phyloP scores from a whole-genome alignment of 1,140 invertebrate genomes.

The Oncopodura yosiiana region DNA sequence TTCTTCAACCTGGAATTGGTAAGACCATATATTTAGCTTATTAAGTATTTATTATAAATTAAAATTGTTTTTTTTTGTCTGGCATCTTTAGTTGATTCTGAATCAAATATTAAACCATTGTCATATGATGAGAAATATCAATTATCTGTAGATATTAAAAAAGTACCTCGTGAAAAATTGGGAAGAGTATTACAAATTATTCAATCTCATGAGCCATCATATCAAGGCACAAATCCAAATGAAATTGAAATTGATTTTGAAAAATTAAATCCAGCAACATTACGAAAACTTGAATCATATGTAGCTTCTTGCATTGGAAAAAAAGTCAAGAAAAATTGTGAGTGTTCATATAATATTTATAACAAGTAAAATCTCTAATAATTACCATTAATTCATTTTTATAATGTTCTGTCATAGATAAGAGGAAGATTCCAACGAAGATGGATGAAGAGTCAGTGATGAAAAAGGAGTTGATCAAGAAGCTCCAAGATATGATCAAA shows the following conservation, averaged over 20 bases:
- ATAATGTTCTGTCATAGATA: too few species aligned
- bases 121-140: conserved; percentile 98
- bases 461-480: too few species aligned
- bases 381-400: too few species aligned
- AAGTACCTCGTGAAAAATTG: conserved; percentile 93
- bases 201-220: conserved; percentile 87
- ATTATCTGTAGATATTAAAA: conserved; percentile 96
- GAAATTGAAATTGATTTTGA: conserved; percentile 99
- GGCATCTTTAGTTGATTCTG: conserved; percentile 51
- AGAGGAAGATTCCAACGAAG: too few species aligned
- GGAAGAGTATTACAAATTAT: conserved; percentile 97
- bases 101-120: conserved; percentile 94
- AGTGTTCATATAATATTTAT: too few species aligned
- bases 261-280: conserved; percentile 92
- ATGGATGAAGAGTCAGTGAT: too few species aligned
- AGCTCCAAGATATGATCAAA: too few species aligned
- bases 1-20: conserved; percentile 39
- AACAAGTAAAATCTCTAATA: too few species aligned
- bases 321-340: conserved; percentile 90
- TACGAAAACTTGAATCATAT: conserved; percentile 92
- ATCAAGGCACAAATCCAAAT: conserved; percentile 96
- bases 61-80: neutral
- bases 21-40: neutral
- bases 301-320: conserved; percentile 94
- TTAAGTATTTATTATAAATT: neutral